These are phyloP conservation scores for Protobothrops flavoviridis DNA, from an alignment of 2,113 vertebrate species.

Conservation along the genomic window DNA sequence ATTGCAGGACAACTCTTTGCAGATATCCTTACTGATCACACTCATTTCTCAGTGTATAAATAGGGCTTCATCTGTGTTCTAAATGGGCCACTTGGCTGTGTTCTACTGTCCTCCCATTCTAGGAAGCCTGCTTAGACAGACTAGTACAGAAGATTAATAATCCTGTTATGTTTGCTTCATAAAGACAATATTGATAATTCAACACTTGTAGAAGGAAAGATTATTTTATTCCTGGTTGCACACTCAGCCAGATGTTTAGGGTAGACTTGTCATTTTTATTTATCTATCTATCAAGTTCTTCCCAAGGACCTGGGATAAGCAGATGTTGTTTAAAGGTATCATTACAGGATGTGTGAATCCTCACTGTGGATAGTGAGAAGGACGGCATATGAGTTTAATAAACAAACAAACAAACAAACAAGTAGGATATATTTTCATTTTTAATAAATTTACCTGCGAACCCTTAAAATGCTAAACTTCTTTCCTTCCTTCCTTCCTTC, in stretches of 20 bases:
- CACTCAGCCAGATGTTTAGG: not conserved
- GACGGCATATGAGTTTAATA: not conserved
- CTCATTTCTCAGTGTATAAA: not conserved
- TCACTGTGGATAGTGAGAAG: not conserved
- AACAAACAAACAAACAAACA: not conserved
- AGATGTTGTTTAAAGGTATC: not conserved
- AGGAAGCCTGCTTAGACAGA: not conserved
- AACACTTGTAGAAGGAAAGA: not conserved
- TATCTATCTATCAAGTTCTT: not conserved
- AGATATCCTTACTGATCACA: not conserved
- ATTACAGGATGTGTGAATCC: not conserved
- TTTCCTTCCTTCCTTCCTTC: too few relatives aligned
- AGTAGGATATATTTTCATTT: too few relatives aligned
- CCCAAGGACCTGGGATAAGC: not conserved
- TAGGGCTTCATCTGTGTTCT: not conserved
- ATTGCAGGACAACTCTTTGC: not conserved
- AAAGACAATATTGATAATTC: not conserved
- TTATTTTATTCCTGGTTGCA: not conserved
- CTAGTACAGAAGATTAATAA: not conserved
- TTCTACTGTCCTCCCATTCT: not conserved
- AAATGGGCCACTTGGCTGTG: not conserved
- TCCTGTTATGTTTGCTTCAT: not conserved
- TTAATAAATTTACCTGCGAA: not conserved
- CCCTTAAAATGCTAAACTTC: not conserved
- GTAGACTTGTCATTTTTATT: not conserved